Conservation (phyloP, 35 echinoderm and acorn worm genomes). For the Apostichopus japonicus region DNA sequence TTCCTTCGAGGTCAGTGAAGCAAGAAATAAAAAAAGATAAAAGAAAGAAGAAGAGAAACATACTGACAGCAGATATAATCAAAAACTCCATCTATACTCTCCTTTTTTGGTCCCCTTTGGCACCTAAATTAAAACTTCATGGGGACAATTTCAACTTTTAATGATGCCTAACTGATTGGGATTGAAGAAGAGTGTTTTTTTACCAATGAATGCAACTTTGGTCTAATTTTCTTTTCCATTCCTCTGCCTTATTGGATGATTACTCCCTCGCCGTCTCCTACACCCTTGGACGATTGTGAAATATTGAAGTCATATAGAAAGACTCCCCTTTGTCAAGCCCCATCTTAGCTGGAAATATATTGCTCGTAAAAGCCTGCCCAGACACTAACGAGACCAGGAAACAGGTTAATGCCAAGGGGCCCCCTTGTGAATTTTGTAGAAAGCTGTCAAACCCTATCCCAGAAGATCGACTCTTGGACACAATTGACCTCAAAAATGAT, state of each 20-base stretch:
- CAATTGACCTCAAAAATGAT: slow-evolving; percentile 40
- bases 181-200: slow-evolving; percentile 9
- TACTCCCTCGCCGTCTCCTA: background rate
- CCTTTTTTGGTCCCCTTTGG: background rate
- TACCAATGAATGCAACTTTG: slow-evolving; percentile 28
- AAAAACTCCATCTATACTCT: background rate
- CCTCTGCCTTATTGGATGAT: slow-evolving; percentile 19
- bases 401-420: slow-evolving; percentile 30
- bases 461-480: background rate
- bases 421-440: background rate
- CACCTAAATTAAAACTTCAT: slow-evolving; percentile 24
- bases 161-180: slow-evolving; percentile 22
- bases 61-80: background rate
- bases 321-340: background rate
- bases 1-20: no score
- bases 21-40: no score
- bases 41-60: background rate
- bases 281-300: slow-evolving; percentile 16
- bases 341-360: slow-evolving; percentile 31
- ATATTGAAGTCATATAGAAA: background rate
- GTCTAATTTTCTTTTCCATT: slow-evolving; percentile 21
- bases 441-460: slow-evolving; percentile 7
- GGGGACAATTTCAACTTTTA: slow-evolving; percentile 26
- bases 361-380: slow-evolving; percentile 35
- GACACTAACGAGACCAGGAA: slow-evolving; percentile 7